Evolutionary conservation across 2,888 invertebrate genomes (phyloP), one percentile per base, ranked within the genome.

Genomic region (Apamea epomidion): DNA sequence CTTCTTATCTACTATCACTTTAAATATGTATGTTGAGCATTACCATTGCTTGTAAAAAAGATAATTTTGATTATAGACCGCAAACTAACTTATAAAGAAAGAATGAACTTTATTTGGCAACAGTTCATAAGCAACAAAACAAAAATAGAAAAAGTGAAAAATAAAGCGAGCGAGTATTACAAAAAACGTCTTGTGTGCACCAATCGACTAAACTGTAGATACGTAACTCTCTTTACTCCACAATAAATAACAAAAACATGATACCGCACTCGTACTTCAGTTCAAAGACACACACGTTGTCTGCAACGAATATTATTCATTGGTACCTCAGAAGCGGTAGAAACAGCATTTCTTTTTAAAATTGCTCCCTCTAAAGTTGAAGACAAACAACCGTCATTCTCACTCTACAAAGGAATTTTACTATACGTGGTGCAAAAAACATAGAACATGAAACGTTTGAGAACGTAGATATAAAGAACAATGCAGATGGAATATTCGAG

Each of bases 351-450:
- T 80, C 73, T 58, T 79, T 80, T 79, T 54, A 81, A 82, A 82
- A 76, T 70, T 69, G 58, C 58, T 76, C 67, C 42, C 79, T 81
- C 54, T 73, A 72, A 67, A 74, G 58, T 64, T 80, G 32, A 76
- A 76, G 77, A 69, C 76, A 81, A 78, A 80, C 67, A 80, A 76
- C 64, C 12, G 29, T 81, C 70, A 83, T 80, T 80, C n/a, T 76
- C 60, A 76, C 76, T 77, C 7, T 21, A 75, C 78, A 83, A 85
- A 87, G 65, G 54, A 72, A 62, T 80, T 62, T 60, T 67, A 76
- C 67, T 75, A 65, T 62, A 69, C 37, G 65, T 51, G 64, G n/a
- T 74, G 69, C 29, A 75, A 76, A 18, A 64, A 78, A 76, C 54
- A 65, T 25, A 60, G 58, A 65, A 81, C 60, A 51, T 68, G 37